Evolutionary conservation across 2,888 invertebrate genomes (phyloP).

Genomic region (Folsomia candida): DNA sequence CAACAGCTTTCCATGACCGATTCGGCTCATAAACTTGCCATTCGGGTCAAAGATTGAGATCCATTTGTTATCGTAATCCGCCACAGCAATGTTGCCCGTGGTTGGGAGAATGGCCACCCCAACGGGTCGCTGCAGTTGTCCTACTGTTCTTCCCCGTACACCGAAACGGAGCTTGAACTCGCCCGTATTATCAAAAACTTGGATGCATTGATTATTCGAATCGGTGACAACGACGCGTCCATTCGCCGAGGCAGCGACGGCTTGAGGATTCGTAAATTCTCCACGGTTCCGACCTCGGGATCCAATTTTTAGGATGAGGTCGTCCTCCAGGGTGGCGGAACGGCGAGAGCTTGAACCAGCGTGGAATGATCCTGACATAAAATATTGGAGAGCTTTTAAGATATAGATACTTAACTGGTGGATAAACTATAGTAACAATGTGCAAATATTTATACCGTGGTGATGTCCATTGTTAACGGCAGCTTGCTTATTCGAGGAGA

Average conservation of each 20-base stretch:
- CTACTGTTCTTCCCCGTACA: constrained; percentile 56
- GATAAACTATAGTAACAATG: neutral
- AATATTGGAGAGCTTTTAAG: neutral
- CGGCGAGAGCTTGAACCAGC: constrained; percentile 54
- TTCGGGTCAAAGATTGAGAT: constrained; percentile 57
- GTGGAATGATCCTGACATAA: constrained; percentile 36
- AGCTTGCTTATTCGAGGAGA: neutral
- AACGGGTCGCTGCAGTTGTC: constrained; percentile 59
- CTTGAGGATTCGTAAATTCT: constrained; percentile 60
- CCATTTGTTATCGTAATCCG: constrained; percentile 60
- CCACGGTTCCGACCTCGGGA: constrained; percentile 57
- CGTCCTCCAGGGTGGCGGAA: constrained; percentile 56
- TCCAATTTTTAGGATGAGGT: constrained; percentile 57
- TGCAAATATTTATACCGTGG: neutral
- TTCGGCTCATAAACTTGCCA: constrained; percentile 57
- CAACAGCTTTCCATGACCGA: constrained; percentile 57
- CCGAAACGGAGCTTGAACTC: constrained; percentile 56
- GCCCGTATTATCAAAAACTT: constrained; percentile 80
- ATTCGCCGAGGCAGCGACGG: constrained; percentile 54
- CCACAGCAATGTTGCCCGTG: constrained; percentile 57
- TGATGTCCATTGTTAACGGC: no score
- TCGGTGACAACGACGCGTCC: constrained; percentile 66
- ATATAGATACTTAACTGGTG: neutral
- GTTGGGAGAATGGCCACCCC: constrained; percentile 56
- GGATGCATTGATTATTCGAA: constrained; percentile 98